Base-by-base conservation (phyloP, 2,888 invertebrate genomes). In the Drosophila helvetica region DNA sequence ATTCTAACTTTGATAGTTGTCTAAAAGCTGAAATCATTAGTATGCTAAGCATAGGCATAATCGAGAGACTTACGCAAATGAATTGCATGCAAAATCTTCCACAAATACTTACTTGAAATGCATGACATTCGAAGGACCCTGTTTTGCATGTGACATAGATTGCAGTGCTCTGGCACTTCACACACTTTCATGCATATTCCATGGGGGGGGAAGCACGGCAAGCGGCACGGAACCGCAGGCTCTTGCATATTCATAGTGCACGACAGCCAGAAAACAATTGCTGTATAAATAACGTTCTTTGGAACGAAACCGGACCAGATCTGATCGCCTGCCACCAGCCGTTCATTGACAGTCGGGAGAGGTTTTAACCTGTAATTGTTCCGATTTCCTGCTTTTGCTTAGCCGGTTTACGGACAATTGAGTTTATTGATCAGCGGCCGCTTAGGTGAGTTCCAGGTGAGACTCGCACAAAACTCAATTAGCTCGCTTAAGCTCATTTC, bases 401-500 rank as follows among this genome's bases (percentile, higher is more conserved):
- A 72, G 45, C 74, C 74, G 74, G 72, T 57, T 66, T 51, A 10
- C 64, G 38, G 55, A 42, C 50, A 52, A 47, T 74, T 63, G 43
- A 45, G 47, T 53, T 85, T 81, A 71, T 80, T 69, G 84, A 81
- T 57, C 57, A 48, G 50, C 22, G 4, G 22, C 27, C 8, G 27
- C 27, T 22, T 22, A 22, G 22, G 22, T 22, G 22, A 27, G 8
- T 27, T 8, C 27, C 27, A 58, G 19, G 52, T 18, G 19, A 52
- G 51, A 30, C 56, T 18, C 25, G 30, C 48, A 7, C 19, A 27
- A n/a, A 82, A 79, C 71, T 72, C 75, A 83, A 88, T 88, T 83
- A 86, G 86, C 75, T 79, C 63, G 76, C 56, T 78, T 84, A 73
- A 86, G 80, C 83, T 88, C 68, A 72, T 83, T 88, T 71, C 69